phyloP scores from a whole-genome alignment of 2,797 vertebrate genomes.

The Sardinella longiceps region DNA sequence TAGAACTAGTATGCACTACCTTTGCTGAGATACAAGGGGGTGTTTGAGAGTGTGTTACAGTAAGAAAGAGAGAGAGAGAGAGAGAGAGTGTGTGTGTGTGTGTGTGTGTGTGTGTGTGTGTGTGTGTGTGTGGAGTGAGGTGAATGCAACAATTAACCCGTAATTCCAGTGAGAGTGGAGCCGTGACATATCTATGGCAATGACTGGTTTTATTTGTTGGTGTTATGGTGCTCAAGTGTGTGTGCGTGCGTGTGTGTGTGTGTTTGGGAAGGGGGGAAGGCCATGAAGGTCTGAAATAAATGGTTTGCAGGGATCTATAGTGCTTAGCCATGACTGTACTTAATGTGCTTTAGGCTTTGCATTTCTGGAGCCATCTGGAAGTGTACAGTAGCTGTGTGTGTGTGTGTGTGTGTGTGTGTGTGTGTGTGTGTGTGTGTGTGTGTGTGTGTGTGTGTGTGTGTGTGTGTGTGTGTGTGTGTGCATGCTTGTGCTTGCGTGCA shows the following conservation, averaged over 20 bases:
- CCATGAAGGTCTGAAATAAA: neutral
- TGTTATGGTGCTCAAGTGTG: neutral
- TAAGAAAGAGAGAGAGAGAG: too few relatives aligned
- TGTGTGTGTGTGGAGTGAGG: neutral
- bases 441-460: neutral
- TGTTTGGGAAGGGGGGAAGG: neutral
- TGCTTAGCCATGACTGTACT: neutral
- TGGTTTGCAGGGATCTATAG: slow-evolving; percentile 13
- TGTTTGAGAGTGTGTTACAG: neutral
- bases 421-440: neutral
- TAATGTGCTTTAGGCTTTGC: slow-evolving; percentile 4
- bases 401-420: slow-evolving; percentile 15
- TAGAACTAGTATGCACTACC: neutral
- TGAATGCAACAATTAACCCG: neutral
- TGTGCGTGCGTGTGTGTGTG: neutral
- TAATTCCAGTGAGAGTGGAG: neutral
- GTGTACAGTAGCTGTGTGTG: slow-evolving; percentile 7
- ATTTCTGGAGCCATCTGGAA: neutral
- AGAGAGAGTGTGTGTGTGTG: too few relatives aligned
- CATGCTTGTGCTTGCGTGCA: neutral
- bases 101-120: neutral
- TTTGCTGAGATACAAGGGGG: neutral
- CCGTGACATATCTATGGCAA: slow-evolving; percentile 4
- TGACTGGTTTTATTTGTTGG: slow-evolving; percentile 2
- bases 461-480: neutral